Conservation (phyloP, 2,797 vertebrate genomes). For the Mormyrops attenuatus region DNA sequence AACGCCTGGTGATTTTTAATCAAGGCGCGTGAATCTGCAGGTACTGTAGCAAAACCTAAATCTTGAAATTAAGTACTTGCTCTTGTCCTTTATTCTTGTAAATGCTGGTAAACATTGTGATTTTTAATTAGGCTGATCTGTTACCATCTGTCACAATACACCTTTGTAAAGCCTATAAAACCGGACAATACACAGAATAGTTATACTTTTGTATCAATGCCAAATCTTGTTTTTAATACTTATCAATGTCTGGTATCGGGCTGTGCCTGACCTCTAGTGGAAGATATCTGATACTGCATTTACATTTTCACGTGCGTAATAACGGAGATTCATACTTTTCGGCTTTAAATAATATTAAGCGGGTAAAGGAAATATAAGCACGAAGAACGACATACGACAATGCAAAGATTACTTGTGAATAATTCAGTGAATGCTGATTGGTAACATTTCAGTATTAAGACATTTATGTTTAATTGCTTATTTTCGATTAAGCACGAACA, state of each 20-base stretch:
- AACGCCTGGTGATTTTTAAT: background rate
- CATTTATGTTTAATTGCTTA: background rate
- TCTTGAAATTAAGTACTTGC: slow-evolving; percentile 6
- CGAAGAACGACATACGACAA: background rate
- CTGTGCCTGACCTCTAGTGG: slow-evolving; percentile 24
- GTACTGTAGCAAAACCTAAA: background rate
- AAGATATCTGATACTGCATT: slow-evolving; percentile 1
- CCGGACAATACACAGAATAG: background rate
- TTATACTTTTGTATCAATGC: background rate
- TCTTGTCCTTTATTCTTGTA: background rate
- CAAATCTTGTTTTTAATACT: background rate
- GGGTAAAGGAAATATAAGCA: background rate
- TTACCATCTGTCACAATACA: slow-evolving; percentile 17
- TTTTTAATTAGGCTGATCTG: slow-evolving; percentile 16
- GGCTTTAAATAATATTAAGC: background rate
- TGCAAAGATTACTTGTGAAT: background rate
- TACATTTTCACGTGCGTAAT: background rate
- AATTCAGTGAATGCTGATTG: background rate
- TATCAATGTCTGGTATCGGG: background rate
- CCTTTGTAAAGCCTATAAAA: slow-evolving; percentile 6
- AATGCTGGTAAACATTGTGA: background rate
- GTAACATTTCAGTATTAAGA: background rate
- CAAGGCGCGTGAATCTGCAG: background rate
- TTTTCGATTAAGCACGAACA: background rate
- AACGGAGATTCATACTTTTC: background rate